Base-by-base conservation (phyloP, 1,140 invertebrate genomes). In the silkworm (Bombyx mori) region DNA sequence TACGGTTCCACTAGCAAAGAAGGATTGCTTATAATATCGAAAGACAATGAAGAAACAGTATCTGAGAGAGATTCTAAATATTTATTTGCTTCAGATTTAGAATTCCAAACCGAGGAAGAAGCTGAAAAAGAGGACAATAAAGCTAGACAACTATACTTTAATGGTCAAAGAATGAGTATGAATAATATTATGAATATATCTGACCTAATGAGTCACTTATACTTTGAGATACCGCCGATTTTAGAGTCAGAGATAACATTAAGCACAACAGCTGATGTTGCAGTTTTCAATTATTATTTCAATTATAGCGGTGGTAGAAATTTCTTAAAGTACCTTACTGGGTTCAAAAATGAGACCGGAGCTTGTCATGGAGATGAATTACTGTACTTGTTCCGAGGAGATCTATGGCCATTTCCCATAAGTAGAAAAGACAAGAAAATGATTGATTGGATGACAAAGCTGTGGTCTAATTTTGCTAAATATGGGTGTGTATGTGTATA, bases 381-480 rank as follows among this genome's bases (percentile, higher is more conserved):
- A 9, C 75, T 82, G 60, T 88, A 88, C 60, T 59, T 88, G 54
- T 88, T 88, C 54, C 61, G 79, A 47, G 59, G 71, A 7, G 54
- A 63, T 22, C 46, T 79, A 6, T 68, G 71, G 64, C 70, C 77
- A 7, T 75, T 79, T 45, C 49, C 58, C 44, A 67, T 75, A 26
- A 73, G 12, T 49, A 52, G 62, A 42, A 52, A 71, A 54, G 83
- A 86, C 68, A 22, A 55, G 22, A 50, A 63, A 57, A 68, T 82
- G 8, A 77, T 86, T 9, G 61, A 81, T 12, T 60, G 56, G 22
- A 69, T 86, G 60, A 84, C 81, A 2, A 73, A 63, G 18, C 54
- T 86, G 61, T 84, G 81, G 83, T 79, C 77, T 7, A 79, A 86
- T 60, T 86, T 86, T 63, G 83, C 83, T 5, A 86, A 84, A 69